Evolutionary conservation across 2,797 vertebrate species (phyloP).

Genomic region (Amphiprion clarkii): DNA sequence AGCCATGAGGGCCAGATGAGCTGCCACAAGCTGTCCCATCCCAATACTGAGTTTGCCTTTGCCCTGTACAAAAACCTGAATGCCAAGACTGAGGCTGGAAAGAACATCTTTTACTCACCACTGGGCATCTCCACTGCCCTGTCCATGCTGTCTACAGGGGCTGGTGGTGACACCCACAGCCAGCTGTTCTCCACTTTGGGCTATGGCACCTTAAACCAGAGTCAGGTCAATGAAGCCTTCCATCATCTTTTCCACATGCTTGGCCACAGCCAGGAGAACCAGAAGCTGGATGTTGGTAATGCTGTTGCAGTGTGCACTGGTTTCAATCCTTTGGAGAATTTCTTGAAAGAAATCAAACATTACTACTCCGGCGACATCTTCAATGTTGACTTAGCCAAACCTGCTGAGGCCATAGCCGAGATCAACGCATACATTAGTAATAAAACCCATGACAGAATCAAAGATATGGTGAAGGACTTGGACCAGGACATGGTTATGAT

Average conservation of each 20-base stretch:
- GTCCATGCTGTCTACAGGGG: slow-evolving; percentile 90
- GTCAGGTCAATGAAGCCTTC: slow-evolving; percentile 84
- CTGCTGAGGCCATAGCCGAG: slow-evolving; percentile 72
- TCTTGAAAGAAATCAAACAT: slow-evolving; percentile 79
- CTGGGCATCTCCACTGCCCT: slow-evolving; percentile 89
- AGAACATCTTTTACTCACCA: slow-evolving; percentile 93
- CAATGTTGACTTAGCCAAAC: slow-evolving; percentile 83
- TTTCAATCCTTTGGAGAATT: slow-evolving; percentile 78
- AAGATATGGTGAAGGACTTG: slow-evolving; percentile 87
- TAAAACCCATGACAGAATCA: slow-evolving; percentile 91
- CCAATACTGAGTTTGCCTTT: slow-evolving; percentile 87
- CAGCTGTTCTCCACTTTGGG: slow-evolving; percentile 88
- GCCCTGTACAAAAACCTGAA: slow-evolving; percentile 86
- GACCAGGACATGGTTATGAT: slow-evolving; percentile 85
- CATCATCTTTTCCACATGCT: slow-evolving; percentile 81
- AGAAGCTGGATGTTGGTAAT: slow-evolving; percentile 83
- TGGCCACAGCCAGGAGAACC: slow-evolving; percentile 56
- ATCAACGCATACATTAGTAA: slow-evolving; percentile 88
- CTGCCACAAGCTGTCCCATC: slow-evolving; percentile 58
- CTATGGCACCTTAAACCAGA: slow-evolving; percentile 77
- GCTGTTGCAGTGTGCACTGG: slow-evolving; percentile 81
- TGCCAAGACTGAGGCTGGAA: slow-evolving; percentile 54
- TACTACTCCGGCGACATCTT: slow-evolving; percentile 84
- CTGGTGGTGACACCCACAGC: slow-evolving; percentile 85
- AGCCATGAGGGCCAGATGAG: neutral